These are phyloP conservation scores for Zaprionus taronus DNA, from an alignment of 1,140 invertebrate genomes.

Conservation along the genomic window DNA sequence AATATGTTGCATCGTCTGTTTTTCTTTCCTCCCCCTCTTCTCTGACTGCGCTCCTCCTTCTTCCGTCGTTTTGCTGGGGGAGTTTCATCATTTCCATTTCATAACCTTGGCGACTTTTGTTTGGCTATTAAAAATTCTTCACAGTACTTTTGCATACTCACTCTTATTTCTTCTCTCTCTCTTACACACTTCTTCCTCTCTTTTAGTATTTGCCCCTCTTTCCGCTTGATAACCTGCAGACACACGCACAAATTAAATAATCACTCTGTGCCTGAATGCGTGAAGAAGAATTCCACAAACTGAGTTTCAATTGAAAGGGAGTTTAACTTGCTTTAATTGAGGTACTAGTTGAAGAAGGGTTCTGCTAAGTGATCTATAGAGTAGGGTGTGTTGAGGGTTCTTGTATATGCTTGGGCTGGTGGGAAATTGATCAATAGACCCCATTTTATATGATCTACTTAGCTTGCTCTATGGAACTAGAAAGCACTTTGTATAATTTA, in stretches of 20 bases:
- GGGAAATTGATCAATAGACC: background rate
- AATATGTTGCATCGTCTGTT: slow-evolving; percentile 31
- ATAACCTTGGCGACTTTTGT: slow-evolving; percentile 41
- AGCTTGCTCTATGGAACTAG: background rate
- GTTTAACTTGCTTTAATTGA: slow-evolving; percentile 24
- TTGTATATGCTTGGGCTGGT: background rate
- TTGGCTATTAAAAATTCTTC: slow-evolving; percentile 61
- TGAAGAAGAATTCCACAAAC: slow-evolving; percentile 15
- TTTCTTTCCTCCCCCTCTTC: slow-evolving; percentile 3
- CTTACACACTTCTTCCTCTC: background rate
- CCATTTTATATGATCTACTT: background rate
- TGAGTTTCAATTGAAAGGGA: slow-evolving; percentile 18
- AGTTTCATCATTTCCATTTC: slow-evolving; percentile 13
- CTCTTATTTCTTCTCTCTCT: background rate
- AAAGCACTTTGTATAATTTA: background rate
- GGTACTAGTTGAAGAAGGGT: background rate
- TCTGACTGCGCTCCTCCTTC: background rate
- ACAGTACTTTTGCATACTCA: slow-evolving; percentile 31
- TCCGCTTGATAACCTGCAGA: slow-evolving; percentile 5
- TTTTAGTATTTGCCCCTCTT: background rate
- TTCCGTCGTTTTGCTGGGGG: background rate
- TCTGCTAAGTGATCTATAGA: background rate
- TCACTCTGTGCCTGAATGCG: slow-evolving; percentile 25
- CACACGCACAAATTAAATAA: slow-evolving; percentile 39
- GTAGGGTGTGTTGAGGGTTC: background rate